phyloP scores from a whole-genome alignment of 2,797 vertebrate species.

The Phoeniculus purpureus region DNA sequence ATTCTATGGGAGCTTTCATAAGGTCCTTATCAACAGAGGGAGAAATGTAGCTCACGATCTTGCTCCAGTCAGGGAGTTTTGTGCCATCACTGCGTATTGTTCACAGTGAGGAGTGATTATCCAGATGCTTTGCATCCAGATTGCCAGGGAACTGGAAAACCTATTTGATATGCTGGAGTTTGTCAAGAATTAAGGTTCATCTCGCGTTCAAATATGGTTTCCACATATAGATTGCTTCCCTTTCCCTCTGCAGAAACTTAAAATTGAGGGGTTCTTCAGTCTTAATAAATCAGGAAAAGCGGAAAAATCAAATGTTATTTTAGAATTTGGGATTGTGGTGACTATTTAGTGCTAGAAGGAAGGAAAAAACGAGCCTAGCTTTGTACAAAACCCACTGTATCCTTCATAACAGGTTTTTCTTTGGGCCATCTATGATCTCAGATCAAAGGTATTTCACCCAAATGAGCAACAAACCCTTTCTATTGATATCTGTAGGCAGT shows the following conservation, averaged over 20 bases:
- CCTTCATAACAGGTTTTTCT: not conserved
- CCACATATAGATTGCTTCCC: not conserved
- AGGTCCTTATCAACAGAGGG: slow-evolving; percentile 79
- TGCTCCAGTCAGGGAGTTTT: not conserved
- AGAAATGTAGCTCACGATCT: not conserved
- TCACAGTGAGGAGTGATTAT: not conserved
- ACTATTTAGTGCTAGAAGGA: not conserved
- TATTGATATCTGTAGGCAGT: accelerated
- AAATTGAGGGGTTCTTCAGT: accelerated
- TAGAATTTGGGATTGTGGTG: not conserved
- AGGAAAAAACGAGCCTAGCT: not conserved
- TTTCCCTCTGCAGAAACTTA: not conserved
- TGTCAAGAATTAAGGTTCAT: not conserved
- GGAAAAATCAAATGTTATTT: not conserved
- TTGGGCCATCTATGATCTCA: not conserved
- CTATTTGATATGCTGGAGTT: not conserved
- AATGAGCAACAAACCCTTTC: not conserved
- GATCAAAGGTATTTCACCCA: not conserved
- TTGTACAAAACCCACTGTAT: not conserved
- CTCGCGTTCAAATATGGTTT: not conserved
- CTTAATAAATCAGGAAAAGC: not conserved
- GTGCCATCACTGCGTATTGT: not conserved
- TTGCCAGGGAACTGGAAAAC: not conserved
- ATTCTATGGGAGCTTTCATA: slow-evolving; percentile 96
- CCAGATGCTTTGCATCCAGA: not conserved